Conservation (phyloP, 64 coral and sea anemone species). For the Porites lutea region DNA sequence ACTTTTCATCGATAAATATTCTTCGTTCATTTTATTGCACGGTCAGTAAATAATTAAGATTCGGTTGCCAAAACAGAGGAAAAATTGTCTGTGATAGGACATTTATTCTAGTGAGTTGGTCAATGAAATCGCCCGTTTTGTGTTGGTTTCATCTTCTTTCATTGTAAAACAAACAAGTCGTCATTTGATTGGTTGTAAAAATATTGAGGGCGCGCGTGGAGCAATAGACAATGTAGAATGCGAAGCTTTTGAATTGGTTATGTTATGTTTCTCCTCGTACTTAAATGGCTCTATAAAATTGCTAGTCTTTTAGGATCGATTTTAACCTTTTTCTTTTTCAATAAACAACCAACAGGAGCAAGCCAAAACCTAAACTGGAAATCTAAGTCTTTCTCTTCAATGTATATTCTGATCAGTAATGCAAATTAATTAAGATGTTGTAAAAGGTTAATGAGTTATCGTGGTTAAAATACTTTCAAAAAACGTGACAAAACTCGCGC, state of each 20-base stretch:
- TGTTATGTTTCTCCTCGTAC: too few species aligned
- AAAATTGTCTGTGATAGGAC: conserved; percentile 13
- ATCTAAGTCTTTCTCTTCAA: background rate
- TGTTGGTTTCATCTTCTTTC: conserved; percentile 9
- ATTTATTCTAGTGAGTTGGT: background rate
- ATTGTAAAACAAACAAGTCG: conserved; percentile 10
- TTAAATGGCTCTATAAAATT: background rate
- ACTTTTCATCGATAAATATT: background rate
- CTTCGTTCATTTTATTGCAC: background rate
- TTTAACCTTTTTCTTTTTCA: background rate
- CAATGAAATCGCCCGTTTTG: background rate
- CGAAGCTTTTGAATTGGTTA: background rate
- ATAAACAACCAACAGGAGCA: too few species aligned
- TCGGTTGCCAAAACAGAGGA: conserved; percentile 30
- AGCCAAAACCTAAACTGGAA: background rate
- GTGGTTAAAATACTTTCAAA: too few species aligned
- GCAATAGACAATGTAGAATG: background rate
- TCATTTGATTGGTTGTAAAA: conserved; percentile 16
- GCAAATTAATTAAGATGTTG: background rate
- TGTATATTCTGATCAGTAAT: background rate
- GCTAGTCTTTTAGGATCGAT: background rate
- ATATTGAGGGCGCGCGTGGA: background rate
- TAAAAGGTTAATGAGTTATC: too few species aligned
- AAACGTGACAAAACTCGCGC: background rate
- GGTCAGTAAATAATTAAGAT: conserved; percentile 42